These are phyloP conservation scores for Limnephilus rhombicus DNA, from an alignment of 2,888 invertebrate genomes.

Conservation along the genomic window DNA sequence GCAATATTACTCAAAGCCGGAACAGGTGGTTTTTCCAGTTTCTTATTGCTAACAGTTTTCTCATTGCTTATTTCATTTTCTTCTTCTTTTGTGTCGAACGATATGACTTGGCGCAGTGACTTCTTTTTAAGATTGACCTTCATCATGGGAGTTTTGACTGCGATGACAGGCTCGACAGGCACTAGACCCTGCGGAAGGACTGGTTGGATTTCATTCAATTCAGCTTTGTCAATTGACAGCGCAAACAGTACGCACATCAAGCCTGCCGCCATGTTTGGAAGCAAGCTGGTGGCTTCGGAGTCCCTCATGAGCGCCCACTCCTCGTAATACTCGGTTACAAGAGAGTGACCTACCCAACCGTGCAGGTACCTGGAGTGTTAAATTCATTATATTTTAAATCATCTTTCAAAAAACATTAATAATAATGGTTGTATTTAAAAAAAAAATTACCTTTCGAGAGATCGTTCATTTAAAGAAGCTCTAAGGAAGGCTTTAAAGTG, in stretches of 20 bases:
- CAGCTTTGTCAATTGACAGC: slow-evolving; percentile 91
- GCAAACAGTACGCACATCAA: slow-evolving; percentile 95
- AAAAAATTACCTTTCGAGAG: slow-evolving; percentile 82
- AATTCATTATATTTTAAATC: background rate
- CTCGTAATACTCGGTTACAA: slow-evolving; percentile 87
- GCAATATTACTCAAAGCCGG: slow-evolving; percentile 56
- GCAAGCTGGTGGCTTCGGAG: slow-evolving; percentile 85
- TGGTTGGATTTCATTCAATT: slow-evolving; percentile 82
- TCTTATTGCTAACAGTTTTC: background rate
- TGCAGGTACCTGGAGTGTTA: slow-evolving; percentile 80
- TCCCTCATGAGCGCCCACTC: slow-evolving; percentile 91
- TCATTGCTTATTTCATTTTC: slow-evolving; percentile 63
- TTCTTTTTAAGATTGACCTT: slow-evolving; percentile 73
- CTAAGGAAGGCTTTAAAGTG: slow-evolving; percentile 93
- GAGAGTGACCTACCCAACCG: slow-evolving; percentile 83
- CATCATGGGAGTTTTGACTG: slow-evolving; percentile 81
- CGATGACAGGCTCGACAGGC: slow-evolving; percentile 84
- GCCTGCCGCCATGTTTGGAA: slow-evolving; percentile 92
- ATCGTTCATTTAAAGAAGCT: slow-evolving; percentile 93
- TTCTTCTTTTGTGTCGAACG: slow-evolving; percentile 72
- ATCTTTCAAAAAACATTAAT: slow-evolving; percentile 6
- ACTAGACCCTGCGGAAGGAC: slow-evolving; percentile 73
- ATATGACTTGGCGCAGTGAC: slow-evolving; percentile 76
- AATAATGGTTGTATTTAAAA: background rate
- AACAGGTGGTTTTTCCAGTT: background rate